Conservation (phyloP, 2,113 vertebrate genomes). For the Pelvicachromis taeniatus region DNA sequence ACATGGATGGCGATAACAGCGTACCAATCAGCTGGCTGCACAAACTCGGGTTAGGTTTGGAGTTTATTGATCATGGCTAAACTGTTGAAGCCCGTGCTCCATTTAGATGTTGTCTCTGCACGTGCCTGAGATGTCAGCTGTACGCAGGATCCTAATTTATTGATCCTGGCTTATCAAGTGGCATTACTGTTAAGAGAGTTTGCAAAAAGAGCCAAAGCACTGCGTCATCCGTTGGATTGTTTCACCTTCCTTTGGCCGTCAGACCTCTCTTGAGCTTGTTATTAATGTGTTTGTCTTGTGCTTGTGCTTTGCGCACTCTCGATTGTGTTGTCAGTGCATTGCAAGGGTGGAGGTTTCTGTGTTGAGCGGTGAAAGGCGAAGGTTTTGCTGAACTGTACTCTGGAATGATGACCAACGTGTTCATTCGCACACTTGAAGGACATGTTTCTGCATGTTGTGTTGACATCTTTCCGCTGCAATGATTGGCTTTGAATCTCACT, state of each 20-base stretch:
- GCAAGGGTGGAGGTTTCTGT: conserved; percentile 9
- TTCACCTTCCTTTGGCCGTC: background rate
- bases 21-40: background rate
- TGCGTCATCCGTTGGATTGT: background rate
- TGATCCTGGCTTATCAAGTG: background rate
- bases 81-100: background rate
- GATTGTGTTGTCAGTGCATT: conserved; percentile 20
- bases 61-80: background rate
- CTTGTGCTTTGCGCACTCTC: background rate
- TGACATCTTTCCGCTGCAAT: background rate
- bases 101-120: background rate
- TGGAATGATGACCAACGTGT: conserved; percentile 28
- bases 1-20: background rate
- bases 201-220: background rate
- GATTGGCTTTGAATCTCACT: background rate
- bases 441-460: background rate
- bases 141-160: background rate
- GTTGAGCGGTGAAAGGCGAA: background rate
- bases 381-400: background rate
- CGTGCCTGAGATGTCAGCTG: background rate
- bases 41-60: background rate
- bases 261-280: background rate
- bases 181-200: conserved; percentile 5
- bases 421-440: background rate
- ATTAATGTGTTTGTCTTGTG: background rate